Evolutionary conservation across 2,888 invertebrate species (phyloP).

Genomic region (Apoderus coryli): DNA sequence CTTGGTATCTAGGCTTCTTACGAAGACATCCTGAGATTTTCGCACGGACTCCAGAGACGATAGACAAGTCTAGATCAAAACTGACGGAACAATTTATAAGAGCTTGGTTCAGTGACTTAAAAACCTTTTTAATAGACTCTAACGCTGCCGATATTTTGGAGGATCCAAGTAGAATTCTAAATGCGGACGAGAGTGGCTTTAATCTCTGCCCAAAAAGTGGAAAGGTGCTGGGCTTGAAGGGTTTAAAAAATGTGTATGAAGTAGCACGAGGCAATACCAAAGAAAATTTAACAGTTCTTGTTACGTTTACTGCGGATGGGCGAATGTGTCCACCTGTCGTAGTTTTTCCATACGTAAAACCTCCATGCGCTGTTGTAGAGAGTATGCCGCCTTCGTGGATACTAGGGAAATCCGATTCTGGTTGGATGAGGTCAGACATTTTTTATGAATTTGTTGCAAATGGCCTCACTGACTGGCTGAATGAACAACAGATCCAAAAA

Average conservation of each 20-base stretch:
- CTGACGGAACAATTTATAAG: constrained; percentile 16
- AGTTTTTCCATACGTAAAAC: constrained; percentile 15
- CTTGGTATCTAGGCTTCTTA: constrained; percentile 16
- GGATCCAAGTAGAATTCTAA: constrained; percentile 10
- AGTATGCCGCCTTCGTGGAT: constrained; percentile 14
- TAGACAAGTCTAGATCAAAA: constrained; percentile 14
- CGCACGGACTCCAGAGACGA: constrained; percentile 11
- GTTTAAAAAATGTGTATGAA: constrained; percentile 11
- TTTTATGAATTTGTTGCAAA: constrained; percentile 13
- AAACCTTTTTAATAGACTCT: constrained; percentile 10
- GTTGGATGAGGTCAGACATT: constrained; percentile 20
- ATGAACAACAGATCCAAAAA: constrained; percentile 13
- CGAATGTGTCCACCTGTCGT: constrained; percentile 18
- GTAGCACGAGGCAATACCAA: constrained; percentile 14
- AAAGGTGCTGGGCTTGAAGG: constrained; percentile 13
- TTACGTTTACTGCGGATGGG: constrained; percentile 14
- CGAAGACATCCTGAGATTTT: constrained; percentile 12
- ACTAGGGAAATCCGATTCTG: constrained; percentile 17
- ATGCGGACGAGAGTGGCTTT: constrained; percentile 11
- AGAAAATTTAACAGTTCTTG: constrained; percentile 14
- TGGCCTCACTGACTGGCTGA: constrained; percentile 17
- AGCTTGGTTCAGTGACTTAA: constrained; percentile 17
- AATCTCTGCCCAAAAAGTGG: constrained; percentile 18
- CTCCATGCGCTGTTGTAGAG: constrained; percentile 14
- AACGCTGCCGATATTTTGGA: constrained; percentile 7